Evolutionary conservation across 1,140 invertebrate genomes (phyloP), one percentile per base, ranked within the genome.

Genomic region (Ylistrum balloti): DNA sequence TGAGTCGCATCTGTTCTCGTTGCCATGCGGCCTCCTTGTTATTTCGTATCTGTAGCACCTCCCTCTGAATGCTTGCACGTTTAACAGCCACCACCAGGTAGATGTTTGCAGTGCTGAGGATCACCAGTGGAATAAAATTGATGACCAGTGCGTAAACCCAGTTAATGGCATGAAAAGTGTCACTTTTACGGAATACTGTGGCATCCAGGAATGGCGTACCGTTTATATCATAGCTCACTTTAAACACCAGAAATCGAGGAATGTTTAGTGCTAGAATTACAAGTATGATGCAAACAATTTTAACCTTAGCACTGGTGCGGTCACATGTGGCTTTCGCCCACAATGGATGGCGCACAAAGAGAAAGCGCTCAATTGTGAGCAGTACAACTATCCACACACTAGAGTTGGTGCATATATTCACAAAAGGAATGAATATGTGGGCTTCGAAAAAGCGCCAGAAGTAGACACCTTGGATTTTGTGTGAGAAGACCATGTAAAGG

Each of bases 331-430:
- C 93, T 90, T 95, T 94, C 0, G 94, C 95, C 94, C 93, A 94
- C 10, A 95, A 89, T 41, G 95, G 95, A 86, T 94, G 92, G 15
- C 92, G 90, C 20, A 95, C 94, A 93, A 95, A 94, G 34, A 94
- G 88, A 88, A 94, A 95, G 0, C 95, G 89, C 88, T 96, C 95
- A 32, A 96, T 93, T 56, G 95, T 96, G 85, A 96, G 88, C 20
- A 93, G 90, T 11, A 95, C 94, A 10, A 93, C 95, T 32, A 95
- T 94, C 94, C 94, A 94, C 0, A 95, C 93, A 86, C 94, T 95
- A 9, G 95, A 94, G 33, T 93, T 94, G 33, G 92, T 88, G 88
- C 95, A 95, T 1, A 95, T 92, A 93, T 95, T 95, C 15, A 93
- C 92, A 11, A 94, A 85, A 15, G 95, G 95, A 28, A 94, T 91